Conservation (phyloP, 2,113 vertebrate species). For the Proteles cristata region DNA sequence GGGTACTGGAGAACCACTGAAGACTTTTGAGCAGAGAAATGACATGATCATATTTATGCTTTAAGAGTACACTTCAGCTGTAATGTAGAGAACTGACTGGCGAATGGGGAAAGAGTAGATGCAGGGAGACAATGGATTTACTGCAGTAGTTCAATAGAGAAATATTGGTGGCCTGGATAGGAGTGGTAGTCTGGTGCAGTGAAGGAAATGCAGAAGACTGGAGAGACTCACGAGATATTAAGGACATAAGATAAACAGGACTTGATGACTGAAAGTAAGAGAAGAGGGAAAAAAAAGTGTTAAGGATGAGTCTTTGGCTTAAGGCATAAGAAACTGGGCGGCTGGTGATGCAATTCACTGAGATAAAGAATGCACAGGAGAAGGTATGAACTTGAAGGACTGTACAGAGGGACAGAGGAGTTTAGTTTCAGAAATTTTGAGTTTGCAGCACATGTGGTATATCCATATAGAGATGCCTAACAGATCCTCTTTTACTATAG, state of each 20-base stretch:
- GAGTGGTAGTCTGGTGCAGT: neutral
- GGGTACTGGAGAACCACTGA: neutral
- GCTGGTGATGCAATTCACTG: neutral
- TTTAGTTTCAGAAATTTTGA: neutral
- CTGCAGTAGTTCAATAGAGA: neutral
- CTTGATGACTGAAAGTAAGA: neutral
- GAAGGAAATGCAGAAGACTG: neutral
- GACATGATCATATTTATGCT: constrained; percentile 27
- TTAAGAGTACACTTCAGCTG: neutral
- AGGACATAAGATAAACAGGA: neutral
- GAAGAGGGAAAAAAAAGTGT: neutral
- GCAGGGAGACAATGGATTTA: neutral
- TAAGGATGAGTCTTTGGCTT: neutral
- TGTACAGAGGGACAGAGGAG: neutral
- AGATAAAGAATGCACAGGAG: neutral
- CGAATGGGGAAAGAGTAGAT: neutral
- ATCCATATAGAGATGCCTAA: neutral
- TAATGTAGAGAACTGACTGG: neutral
- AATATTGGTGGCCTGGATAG: neutral
- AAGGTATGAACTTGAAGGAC: neutral
- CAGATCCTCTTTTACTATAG: no score
- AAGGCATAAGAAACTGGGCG: neutral
- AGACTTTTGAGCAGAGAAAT: neutral
- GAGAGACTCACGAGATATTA: constrained; percentile 8
- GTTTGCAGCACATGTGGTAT: neutral